Base-by-base conservation (phyloP, 2,113 vertebrate genomes). In the Columba janthina region DNA sequence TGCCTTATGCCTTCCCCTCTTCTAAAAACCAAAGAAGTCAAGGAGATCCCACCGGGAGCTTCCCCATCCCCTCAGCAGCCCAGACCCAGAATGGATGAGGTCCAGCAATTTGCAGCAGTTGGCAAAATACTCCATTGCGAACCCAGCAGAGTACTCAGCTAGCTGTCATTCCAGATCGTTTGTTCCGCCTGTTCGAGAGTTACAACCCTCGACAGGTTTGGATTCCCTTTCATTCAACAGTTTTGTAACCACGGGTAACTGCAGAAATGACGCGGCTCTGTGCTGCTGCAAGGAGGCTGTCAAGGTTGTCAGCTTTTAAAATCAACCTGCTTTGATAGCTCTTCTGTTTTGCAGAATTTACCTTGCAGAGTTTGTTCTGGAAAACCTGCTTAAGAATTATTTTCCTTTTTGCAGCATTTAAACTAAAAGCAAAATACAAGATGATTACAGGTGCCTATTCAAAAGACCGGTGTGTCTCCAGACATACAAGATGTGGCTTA, bases 181-280 rank as follows among this genome's bases (percentile, higher is more conserved):
- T 89, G 64, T 70, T 62, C 82, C 86, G 75, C 64, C 64, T 56
- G 32, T 40, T 40, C 46, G 64, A 70, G 87, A 73, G 46, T 62
- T 87, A 84, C n/a, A 64, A 6, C 38, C 53, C 62, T 61, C 0
- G 6, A n/a, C 79, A 66, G 46, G n/a, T 74, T 77, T 88, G 92
- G 61, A 32, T 94, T 91, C 69, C 67, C 4, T 40, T 96, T 64
- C 58, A 91, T 94, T 91, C 90, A 89, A 29, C 77, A 54, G 0
- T 87, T 76, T 12, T 32, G 89, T 91, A 90, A 79, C 75, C 90
- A 86, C 0, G 74, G 78, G 86, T 90, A 93, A 88, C 91, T 89
- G 81, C 84, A 80, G 72, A 26, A 13, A 12, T 75, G 61, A 69
- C 1, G 18, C 70, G 81, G 88, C 78, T 90, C 44, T 12, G 28